phyloP scores from a whole-genome alignment of 1,140 invertebrate species.

The Patella vulgata region DNA sequence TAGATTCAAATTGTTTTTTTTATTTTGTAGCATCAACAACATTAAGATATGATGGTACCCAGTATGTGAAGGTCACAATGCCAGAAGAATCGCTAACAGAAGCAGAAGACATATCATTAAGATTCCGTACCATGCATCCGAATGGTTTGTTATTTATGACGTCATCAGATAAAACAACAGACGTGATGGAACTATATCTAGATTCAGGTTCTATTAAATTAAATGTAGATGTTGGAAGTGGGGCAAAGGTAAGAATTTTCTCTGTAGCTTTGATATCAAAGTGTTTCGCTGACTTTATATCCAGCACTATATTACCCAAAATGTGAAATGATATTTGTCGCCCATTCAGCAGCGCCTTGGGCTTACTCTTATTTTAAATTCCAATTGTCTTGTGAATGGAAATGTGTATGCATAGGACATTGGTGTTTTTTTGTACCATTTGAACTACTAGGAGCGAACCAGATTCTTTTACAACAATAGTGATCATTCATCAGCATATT shows the following conservation, averaged over 20 bases:
- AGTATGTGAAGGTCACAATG: constrained; percentile 83
- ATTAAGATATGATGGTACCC: constrained; percentile 87
- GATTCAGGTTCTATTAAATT: constrained; percentile 83
- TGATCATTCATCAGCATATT: too few species aligned
- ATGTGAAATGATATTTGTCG: too few species aligned
- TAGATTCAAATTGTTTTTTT: constrained; percentile 10
- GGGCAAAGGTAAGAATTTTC: constrained; percentile 78
- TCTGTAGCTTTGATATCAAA: background rate
- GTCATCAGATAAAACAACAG: constrained; percentile 78
- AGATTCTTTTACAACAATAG: too few species aligned
- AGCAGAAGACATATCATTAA: constrained; percentile 88
- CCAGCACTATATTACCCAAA: too few species aligned
- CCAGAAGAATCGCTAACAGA: constrained; percentile 85
- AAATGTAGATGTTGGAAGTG: constrained; percentile 83
- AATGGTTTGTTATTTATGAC: constrained; percentile 67
- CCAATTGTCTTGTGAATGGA: too few species aligned
- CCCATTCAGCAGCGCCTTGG: too few species aligned
- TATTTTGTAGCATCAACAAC: constrained; percentile 80
- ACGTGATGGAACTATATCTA: constrained; percentile 84
- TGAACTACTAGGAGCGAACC: too few species aligned
- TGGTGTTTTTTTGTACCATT: too few species aligned
- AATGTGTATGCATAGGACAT: too few species aligned
- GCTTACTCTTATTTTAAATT: too few species aligned
- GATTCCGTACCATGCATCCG: constrained; percentile 86
- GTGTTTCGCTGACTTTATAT: too few species aligned